Evolutionary conservation across 2,888 invertebrate genomes (phyloP), one percentile per base, ranked within the genome.

Genomic region (Gandaritis pyraliata): DNA sequence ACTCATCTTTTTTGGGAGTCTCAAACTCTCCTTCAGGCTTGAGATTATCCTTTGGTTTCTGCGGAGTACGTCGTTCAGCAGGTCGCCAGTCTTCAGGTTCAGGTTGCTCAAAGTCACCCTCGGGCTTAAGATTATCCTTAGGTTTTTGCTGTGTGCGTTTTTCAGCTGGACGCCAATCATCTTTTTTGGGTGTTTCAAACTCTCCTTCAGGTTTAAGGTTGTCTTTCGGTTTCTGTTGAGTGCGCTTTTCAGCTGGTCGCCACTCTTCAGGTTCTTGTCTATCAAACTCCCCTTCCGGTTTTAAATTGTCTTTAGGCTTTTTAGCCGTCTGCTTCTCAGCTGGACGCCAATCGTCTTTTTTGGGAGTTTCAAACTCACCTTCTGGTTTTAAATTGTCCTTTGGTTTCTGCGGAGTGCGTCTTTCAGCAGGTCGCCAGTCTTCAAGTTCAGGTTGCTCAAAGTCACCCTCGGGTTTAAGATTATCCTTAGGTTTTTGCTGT

Each of bases 401-500:
- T 0, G 87, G 90, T 64, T 81, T 88, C 7, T 78, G 87, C 41
- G 78, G 80, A 1, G 78, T 77, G 74, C 78, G 85, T 53, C 67
- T 69, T 53, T 92, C 93, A 2, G 87, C 93, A 1, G 92, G 90
- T 0, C 74, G 72, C 76, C 82, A 90, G 81, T 90, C 66, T 1
- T 88, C 83, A 1, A 84, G 87, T 6, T 85, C 85, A 0, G 93
- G 92, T 8, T 82, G 75, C 53, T 93, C 85, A 70, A 94, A 94
- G 0, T 93, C 91, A 0, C 94, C 94, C 78, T 94, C 94, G 0
- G 93, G 88, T 60, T 83, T 88, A 0, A 95, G 73, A 68, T 94
- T 95, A 65, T 89, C 95, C 70, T 91, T 82, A 0, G 94, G 95
- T 69, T 92, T 95, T 67, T 82, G 85, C 85, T n/a, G 86, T 86